These are phyloP conservation scores for Campylomormyrus numenius DNA, from an alignment of 2,113 vertebrate genomes.

Conservation along the genomic window DNA sequence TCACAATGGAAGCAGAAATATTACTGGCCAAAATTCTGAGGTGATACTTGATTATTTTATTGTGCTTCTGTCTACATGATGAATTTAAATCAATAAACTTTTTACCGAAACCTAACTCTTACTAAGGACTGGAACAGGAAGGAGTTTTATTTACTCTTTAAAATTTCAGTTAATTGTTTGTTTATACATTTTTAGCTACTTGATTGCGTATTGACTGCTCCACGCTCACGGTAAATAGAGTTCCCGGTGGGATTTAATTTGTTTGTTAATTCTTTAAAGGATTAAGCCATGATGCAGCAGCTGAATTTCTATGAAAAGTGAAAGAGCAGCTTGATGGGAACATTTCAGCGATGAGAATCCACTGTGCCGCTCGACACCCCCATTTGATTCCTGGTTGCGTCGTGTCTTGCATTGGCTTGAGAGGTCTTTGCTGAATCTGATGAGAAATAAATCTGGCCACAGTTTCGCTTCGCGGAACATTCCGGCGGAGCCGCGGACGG, in stretches of 20 bases:
- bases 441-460: conserved; percentile 35
- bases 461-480: conserved; percentile 36
- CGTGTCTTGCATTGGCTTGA: conserved; percentile 35
- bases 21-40: not conserved
- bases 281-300: not conserved
- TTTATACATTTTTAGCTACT: not conserved
- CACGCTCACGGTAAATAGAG: not conserved
- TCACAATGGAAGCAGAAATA: not conserved
- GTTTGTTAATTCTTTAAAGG: not conserved
- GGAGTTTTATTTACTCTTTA: not conserved
- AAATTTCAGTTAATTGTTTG: not conserved
- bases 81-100: not conserved
- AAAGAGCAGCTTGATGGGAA: not conserved
- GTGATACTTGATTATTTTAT: not conserved
- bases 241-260: not conserved
- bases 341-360: not conserved
- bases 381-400: conserved; percentile 16
- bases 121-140: not conserved
- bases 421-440: conserved; percentile 36
- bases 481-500: conserved; percentile 39
- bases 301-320: not conserved
- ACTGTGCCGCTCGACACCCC: not conserved
- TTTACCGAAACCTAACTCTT: not conserved
- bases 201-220: not conserved
- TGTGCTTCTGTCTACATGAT: not conserved